A percentile compares a stretch with the other conserved stretches of the same genome.
phyloP scores from a whole-genome alignment of 2,113 vertebrate genomes.

The Istiophorus platypterus region DNA sequence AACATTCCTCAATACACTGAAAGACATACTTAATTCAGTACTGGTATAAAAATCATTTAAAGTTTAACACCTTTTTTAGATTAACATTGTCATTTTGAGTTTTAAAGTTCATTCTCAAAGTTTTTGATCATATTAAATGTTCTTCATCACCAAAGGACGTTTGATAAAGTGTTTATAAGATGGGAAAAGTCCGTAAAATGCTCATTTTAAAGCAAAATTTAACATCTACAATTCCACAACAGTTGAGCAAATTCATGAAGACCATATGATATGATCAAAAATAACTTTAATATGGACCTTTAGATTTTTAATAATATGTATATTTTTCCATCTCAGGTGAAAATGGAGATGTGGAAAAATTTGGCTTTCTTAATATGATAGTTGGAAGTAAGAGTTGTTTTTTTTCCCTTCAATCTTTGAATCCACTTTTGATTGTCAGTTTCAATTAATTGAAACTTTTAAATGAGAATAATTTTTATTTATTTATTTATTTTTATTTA shows the following conservation, averaged over 20 bases:
- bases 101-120: neutral
- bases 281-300: neutral
- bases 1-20: neutral
- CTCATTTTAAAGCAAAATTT: neutral
- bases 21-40: neutral
- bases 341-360: constrained; percentile 76
- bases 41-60: neutral
- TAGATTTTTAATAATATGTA: neutral
- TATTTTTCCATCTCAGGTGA: constrained; percentile 75
- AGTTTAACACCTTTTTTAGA: neutral
- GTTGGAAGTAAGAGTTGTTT: constrained; percentile 79
- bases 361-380: constrained; percentile 80
- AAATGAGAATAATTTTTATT: neutral
- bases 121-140: neutral
- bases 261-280: neutral
- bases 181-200: too few species aligned
- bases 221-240: neutral
- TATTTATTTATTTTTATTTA: neutral
- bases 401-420: neutral
- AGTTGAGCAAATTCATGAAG: neutral
- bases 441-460: neutral
- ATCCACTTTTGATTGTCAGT: neutral
- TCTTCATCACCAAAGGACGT: neutral
- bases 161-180: too few species aligned
- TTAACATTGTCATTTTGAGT: neutral